Base-by-base conservation (phyloP, 1,140 invertebrate genomes). In the Melanaphis sacchari region DNA sequence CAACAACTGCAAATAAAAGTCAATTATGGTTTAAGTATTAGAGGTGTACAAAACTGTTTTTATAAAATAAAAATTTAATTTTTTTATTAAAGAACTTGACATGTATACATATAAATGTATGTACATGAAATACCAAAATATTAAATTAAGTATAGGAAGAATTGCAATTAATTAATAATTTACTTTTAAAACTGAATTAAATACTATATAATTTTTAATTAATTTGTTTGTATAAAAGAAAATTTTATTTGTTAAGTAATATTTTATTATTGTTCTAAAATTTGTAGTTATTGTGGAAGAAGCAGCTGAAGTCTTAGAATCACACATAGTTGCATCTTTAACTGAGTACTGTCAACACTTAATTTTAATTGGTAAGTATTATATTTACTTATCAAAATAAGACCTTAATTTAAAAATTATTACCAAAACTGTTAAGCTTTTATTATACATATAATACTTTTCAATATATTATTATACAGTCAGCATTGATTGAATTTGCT, bases 291-390 rank as follows among this genome's bases (percentile, higher is more conserved):
- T 98, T 52, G 96, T 98, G n/a, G 98, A 98, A 95, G 98, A 98
- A 95, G 98, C 98, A 1, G 98, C 97, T 5, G 98, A 98, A 96
- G 97, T 98, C 26, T 95, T 98, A 76, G 98, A 98, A 94, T 95
- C 96, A 21, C 97, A 98, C 94, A 96, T 98, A 41, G 94, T 98
- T 5, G 96, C 97, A 22, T 96, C 97, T 43, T 95, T 98, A 22
- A 97, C 97, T 26, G 95, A 96, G 54, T 94, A 95, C 84, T 97
- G 97, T 93, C 94, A 98, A 95, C 98, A 98, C 94, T 95, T 98
- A 0, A 98, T 98, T 94, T 95, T 98, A 31, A 97, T 98, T 94
- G 97, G 97, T 93, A 46, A 26, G 54, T 93, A 88, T 88, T 88
- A 22, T 46, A 66, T 66, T 92, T 92, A 15, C 15, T 6, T 76